Evolutionary conservation across 2,113 vertebrate genomes (phyloP), one percentile per base, ranked within the genome.

Genomic region (Percopsis transmontana): DNA sequence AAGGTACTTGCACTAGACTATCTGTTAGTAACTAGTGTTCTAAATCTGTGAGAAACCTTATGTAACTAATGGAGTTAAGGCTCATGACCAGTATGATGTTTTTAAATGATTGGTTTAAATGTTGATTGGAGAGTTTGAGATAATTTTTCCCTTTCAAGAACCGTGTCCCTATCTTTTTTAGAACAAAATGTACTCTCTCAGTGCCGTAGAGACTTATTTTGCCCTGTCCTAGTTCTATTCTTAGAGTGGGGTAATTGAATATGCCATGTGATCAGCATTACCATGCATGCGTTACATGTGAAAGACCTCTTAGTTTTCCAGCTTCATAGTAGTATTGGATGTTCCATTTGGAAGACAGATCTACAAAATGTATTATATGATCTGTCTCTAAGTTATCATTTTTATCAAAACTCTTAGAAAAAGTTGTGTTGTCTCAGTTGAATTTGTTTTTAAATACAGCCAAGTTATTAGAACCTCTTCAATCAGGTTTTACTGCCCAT

Each of bases 231-330:
- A 41, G 72, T 48, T 84, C 85, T 87, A 89, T 90, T 90, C 78
- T 85, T 88, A 72, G 87, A 80, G 77, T 57, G 72, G 60, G 78
- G 89, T 85, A 89, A 90, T 42, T 78, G 72, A 90, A 89, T 88
- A 79, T 88, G 72, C 60, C 7, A 20, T 77, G 76, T 79, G 79
- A 79, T 72, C 65, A 27, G 61, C 54, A 42, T 63, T 2, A 64
- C 77, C 66, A 39, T 68, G 59, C 45, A 66, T 68, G 59, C 45
- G 64, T 62, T 58, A 70, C 72, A 67, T 61, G 21, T 60, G n/a
- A 47, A 45, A 68, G 41, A 72, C 48, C 18, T 50, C 23, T 42
- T 21, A 15, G 68, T 61, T 40, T 33, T 62, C 60, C 48, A 53
- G 65, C 59, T 54, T 62, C 41, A 20, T 64, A 74, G 56, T 62